Evolutionary conservation across 2,888 invertebrate genomes (phyloP).

Genomic region (Tachina fera): DNA sequence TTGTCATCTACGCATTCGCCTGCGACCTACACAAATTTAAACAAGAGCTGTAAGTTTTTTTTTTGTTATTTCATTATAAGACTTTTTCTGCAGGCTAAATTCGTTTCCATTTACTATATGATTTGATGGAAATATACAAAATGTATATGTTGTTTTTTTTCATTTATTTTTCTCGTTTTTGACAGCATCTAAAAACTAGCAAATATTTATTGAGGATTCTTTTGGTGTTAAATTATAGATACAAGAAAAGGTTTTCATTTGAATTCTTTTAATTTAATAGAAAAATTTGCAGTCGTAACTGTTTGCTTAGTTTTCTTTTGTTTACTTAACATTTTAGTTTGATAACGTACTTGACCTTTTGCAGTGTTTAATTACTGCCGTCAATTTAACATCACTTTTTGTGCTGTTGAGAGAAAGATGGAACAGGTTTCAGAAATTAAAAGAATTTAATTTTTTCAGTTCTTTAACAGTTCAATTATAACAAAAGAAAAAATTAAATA

Average conservation of each 20-base stretch:
- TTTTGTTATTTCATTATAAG: constrained; percentile 1
- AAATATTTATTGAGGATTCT: constrained; percentile 52
- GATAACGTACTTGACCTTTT: constrained; percentile 57
- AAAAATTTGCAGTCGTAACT: background rate
- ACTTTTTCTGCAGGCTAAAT: constrained; percentile 45
- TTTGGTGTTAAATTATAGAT: constrained; percentile 49
- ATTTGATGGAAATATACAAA: background rate
- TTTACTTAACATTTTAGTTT: constrained; percentile 36
- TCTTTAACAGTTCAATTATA: constrained; percentile 33
- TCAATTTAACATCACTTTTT: background rate
- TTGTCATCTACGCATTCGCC: constrained; percentile 67
- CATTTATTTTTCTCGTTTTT: background rate
- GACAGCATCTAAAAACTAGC: background rate
- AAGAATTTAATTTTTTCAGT: background rate
- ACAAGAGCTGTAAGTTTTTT: constrained; percentile 39
- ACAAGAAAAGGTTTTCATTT: background rate
- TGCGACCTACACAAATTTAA: constrained; percentile 62
- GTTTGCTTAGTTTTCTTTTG: constrained; percentile 4
- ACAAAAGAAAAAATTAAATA: background rate
- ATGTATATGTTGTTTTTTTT: background rate
- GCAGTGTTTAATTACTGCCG: constrained; percentile 30
- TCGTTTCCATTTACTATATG: constrained; percentile 43
- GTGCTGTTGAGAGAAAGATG: background rate
- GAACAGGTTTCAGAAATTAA: constrained; percentile 8
- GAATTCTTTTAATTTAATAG: background rate